Percentiles rank a stretch among this genome's conserved stretches.
Evolutionary conservation across 2,113 vertebrate species (phyloP).

Genomic region (Sinosuthora webbiana): DNA sequence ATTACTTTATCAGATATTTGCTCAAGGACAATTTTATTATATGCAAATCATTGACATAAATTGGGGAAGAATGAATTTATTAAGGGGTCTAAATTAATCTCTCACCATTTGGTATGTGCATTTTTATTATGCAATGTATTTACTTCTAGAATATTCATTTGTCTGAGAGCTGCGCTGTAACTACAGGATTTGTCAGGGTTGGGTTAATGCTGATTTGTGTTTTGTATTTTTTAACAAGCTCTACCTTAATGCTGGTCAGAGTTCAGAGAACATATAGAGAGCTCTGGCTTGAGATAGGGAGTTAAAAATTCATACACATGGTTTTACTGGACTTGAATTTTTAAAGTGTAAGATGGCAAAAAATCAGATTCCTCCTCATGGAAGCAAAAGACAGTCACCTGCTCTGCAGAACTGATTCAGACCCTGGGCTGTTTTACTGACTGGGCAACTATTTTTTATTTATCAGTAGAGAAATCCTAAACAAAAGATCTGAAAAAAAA

Average conservation of each 20-base stretch:
- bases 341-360: neutral
- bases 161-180: neutral
- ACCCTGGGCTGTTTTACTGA: neutral
- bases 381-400: neutral
- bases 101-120: constrained; percentile 42
- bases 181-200: neutral
- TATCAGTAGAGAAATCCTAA: neutral
- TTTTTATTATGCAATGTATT: constrained; percentile 60
- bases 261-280: neutral
- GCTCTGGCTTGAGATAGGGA: neutral
- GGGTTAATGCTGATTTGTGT: neutral
- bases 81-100: constrained; percentile 50
- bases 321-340: neutral
- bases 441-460: neutral
- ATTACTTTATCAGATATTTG: constrained; percentile 75
- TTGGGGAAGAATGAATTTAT: constrained; percentile 43
- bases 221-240: neutral
- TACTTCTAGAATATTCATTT: constrained; percentile 32
- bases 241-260: neutral
- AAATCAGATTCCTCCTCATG: neutral
- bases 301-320: neutral
- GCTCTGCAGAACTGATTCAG: neutral
- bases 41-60: constrained; percentile 76
- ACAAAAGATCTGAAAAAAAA: neutral
- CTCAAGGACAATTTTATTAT: constrained; percentile 73